Conservation (phyloP, 64 coral and sea anemone species). For the Hydrozoanthus tunicans region DNA sequence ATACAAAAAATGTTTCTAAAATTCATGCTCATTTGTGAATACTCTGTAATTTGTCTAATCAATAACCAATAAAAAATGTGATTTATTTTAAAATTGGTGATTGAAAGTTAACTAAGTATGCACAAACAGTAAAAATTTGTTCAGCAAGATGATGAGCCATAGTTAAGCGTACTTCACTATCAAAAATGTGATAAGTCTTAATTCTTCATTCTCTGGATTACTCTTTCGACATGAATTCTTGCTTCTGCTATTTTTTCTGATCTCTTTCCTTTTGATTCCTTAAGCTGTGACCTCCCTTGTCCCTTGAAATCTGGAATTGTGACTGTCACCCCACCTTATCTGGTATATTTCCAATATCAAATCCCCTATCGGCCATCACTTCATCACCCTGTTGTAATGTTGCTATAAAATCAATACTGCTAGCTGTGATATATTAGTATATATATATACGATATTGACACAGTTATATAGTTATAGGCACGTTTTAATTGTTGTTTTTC, state of each 20-base stretch:
- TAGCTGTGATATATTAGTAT: slow-evolving; percentile 43
- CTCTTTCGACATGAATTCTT: slow-evolving; percentile 77
- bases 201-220: slow-evolving; percentile 52
- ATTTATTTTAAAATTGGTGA: slow-evolving; percentile 51
- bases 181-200: slow-evolving; percentile 76
- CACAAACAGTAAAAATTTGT: slow-evolving; percentile 69
- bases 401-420: slow-evolving; percentile 60
- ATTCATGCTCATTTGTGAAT: neutral
- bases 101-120: slow-evolving; percentile 73
- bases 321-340: slow-evolving; percentile 55
- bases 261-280: slow-evolving; percentile 68
- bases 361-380: slow-evolving; percentile 73
- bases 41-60: neutral
- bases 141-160: slow-evolving; percentile 71
- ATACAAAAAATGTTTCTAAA: slow-evolving; percentile 6
- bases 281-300: slow-evolving; percentile 69
- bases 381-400: slow-evolving; percentile 70
- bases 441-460: no score
- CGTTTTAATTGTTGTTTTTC: no score
- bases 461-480: no score
- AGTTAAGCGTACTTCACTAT: slow-evolving; percentile 68
- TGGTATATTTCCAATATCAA: slow-evolving; percentile 62
- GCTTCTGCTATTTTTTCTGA: slow-evolving; percentile 73
- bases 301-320: slow-evolving; percentile 74
- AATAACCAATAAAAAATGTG: slow-evolving; percentile 12